Evolutionary conservation across 2,797 vertebrate species (phyloP).

Genomic region (Tokudaia muenninki): DNA sequence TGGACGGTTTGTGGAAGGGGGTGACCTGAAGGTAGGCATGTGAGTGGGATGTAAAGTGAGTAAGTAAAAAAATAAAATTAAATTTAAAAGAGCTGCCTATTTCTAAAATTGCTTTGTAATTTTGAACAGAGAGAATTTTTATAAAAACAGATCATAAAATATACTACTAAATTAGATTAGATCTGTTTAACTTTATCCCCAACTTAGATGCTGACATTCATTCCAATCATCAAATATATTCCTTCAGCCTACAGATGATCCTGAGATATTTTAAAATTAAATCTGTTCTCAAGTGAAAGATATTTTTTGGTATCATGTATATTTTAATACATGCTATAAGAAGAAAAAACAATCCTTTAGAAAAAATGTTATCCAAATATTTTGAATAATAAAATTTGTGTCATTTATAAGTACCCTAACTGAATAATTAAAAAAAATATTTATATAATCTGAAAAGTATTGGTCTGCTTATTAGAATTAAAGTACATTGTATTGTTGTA

Average conservation of each 20-base stretch:
- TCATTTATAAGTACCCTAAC: conserved; percentile 50
- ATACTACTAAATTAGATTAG: conserved; percentile 52
- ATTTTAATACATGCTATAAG: conserved; percentile 48
- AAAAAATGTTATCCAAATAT: conserved; percentile 58
- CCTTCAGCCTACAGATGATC: conserved; percentile 57
- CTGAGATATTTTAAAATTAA: conserved; percentile 65
- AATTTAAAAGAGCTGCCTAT: background rate
- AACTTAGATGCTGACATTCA: conserved; percentile 31
- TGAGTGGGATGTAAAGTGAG: background rate
- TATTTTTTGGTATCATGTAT: conserved; percentile 20
- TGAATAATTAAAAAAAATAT: conserved; percentile 4
- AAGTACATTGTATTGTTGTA: conserved; percentile 10
- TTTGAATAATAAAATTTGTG: conserved; percentile 56
- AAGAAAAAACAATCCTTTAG: background rate
- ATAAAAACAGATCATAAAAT: conserved; percentile 39
- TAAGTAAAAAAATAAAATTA: background rate
- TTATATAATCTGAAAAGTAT: background rate
- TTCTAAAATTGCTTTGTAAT: conserved; percentile 18
- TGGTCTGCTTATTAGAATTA: conserved; percentile 45
- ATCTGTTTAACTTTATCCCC: conserved; percentile 60
- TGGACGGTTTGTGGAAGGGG: background rate
- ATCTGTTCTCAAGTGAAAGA: conserved; percentile 32
- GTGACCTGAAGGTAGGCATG: background rate
- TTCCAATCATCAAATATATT: conserved; percentile 67
- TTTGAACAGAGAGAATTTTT: background rate